Base-by-base conservation (phyloP, 2,113 vertebrate genomes). In the Crotalus horridus region DNA sequence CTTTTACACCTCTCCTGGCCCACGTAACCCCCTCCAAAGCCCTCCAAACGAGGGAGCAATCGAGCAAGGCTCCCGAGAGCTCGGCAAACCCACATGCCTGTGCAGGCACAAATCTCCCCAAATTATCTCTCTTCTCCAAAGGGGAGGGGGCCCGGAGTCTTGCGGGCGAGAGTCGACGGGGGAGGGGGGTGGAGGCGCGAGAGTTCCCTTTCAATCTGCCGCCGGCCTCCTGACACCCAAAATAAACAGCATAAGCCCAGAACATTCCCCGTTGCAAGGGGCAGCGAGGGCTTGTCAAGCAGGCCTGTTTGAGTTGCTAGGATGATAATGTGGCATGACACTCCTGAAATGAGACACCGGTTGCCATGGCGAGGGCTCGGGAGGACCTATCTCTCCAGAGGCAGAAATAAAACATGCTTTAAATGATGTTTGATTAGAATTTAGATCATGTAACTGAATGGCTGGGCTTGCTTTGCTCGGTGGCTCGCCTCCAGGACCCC, bases 351-450 rank as follows among this genome's bases (percentile, higher is more conserved):
- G 99, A 99, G 99, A 99, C 98, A 97, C 98, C 96, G 97, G 99
- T 99, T 99, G 98, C 99, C 98, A 99, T 99, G 99, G 99, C 98
- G 98, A 99, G 98, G 97, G 98, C 98, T 97, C 96, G 97, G 98
- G 97, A 98, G 98, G 98, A 98, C 99, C 98, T 95, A 94, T 98
- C 98, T 99, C 99, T 99, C 98, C 97, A 97, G 98, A 98, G 99
- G 97, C 98, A 98, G 98, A 99, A 99, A 99, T 99, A 99, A 99
- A 99, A 99, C 98, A 99, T 98, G 98, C 98, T 99, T 99, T 98
- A 99, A 99, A 99, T 99, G 98, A 99, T 99, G 99, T 99, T 99
- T 99, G 99, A 99, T 99, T 99, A 99, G 98, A 98, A 99, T 99
- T 99, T 99, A 99, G 98, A 99, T 99, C 98, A 98, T 98, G 98